Evolutionary conservation across 1,140 invertebrate species (phyloP), one percentile per base, ranked within the genome.

Genomic region (Bombus sibiricus): DNA sequence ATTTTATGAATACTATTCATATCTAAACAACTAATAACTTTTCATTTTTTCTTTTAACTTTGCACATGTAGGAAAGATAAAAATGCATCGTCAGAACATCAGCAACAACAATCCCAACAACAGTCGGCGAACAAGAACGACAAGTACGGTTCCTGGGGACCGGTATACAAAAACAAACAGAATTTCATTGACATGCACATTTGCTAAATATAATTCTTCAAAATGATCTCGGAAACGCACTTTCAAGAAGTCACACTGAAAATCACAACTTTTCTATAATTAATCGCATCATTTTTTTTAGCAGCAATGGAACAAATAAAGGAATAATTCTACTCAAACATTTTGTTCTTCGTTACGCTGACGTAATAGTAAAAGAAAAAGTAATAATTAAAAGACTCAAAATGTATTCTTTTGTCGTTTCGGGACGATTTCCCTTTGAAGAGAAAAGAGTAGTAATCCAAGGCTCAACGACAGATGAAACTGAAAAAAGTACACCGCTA

Each of bases 141-240:
- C 34, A 96, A 96, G 91, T 96, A 97, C 86, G 96, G 96, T 64
- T 95, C 96, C 73, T 97, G 97, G 97, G 97, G 97, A 86, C 95
- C 97, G 41, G 95, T 96, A 73, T 97, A 96, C 94, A 97, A 97
- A 94, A 97, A 97, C 95, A 97, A 96, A 91, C 95, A 97, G 88
- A 95, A 97, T 89, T 97, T 97, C 91, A 94, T 96, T 34, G 96
- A 96, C 85, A 96, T 97, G 96, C 97, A 97, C 92, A 93, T 96
- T 92, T 97, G 96, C 93, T 97, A 69, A 92, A 34, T 66, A 66
- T 47, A 43, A 57, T 2, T 81, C 62, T 81, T 71, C 39, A 41
- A 73, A 64, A 64, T 84, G 25, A 57, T 62, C 9, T 8, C n/a
- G 1, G 12, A 15, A 3, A 13, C 12, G 22, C 28, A 41, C 41